Conservation (phyloP, 1,140 invertebrate species). For the Anoplophora glabripennis region DNA sequence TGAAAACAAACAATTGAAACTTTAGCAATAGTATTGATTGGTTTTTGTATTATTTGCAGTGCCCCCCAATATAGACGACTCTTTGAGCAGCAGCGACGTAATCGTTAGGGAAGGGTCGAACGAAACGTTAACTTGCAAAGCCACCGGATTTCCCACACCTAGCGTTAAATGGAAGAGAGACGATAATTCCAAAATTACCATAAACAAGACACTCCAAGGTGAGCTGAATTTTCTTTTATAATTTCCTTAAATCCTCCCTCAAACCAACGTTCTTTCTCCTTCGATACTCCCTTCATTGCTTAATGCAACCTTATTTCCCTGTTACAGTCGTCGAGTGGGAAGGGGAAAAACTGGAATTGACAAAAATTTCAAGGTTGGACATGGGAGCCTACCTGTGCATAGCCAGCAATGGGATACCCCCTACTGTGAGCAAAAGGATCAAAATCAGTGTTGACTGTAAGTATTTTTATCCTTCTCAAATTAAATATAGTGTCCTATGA, state of each 20-base stretch:
- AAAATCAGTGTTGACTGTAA: conserved; percentile 93
- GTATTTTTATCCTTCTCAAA: conserved; percentile 52
- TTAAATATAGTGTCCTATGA: not conserved
- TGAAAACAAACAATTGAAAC: conserved; percentile 12
- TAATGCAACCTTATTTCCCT: conserved; percentile 6
- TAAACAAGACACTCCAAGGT: conserved; percentile 80
- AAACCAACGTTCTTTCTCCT: not conserved
- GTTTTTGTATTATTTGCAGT: conserved; percentile 59
- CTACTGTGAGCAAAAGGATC: conserved; percentile 83
- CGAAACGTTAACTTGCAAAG: conserved; percentile 82
- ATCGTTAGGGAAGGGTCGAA: conserved; percentile 88
- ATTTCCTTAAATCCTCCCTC: not conserved
- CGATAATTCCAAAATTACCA: conserved; percentile 76
- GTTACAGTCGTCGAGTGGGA: conserved; percentile 75
- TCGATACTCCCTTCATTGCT: not conserved
- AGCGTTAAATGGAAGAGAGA: conserved; percentile 89
- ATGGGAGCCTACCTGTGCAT: conserved; percentile 91
- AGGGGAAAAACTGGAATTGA: conserved; percentile 79
- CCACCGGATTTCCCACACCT: conserved; percentile 83
- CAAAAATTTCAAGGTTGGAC: conserved; percentile 79
- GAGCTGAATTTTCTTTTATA: conserved; percentile 35
- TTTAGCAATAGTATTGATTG: conserved; percentile 8
- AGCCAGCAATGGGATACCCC: conserved; percentile 73
- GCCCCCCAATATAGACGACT: conserved; percentile 87
- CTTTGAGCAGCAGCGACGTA: conserved; percentile 84